Conservation (phyloP, 2,797 vertebrate species). For the Sebastes iracundus region DNA sequence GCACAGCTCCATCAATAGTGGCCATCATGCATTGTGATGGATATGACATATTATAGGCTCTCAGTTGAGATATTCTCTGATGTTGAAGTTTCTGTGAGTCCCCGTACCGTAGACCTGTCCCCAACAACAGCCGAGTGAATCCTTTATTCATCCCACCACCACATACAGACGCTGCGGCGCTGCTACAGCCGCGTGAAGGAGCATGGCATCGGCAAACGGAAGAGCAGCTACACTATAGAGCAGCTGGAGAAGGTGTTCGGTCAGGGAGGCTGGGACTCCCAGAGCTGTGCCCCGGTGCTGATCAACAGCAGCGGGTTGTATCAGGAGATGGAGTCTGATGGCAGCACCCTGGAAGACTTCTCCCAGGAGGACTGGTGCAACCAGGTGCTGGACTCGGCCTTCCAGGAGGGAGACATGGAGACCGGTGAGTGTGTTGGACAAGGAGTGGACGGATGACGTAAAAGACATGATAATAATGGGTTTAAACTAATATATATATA, state of each 20-base stretch:
- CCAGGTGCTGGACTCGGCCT: constrained; percentile 93
- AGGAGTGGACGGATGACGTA: too few species aligned
- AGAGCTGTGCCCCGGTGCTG: constrained; percentile 95
- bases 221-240: constrained; percentile 99
- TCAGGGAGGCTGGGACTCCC: constrained; percentile 98
- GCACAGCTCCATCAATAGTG: neutral
- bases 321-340: constrained; percentile 97
- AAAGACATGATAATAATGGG: neutral
- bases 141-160: neutral
- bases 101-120: too few species aligned
- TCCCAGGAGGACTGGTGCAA: constrained; percentile 99
- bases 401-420: constrained; percentile 94
- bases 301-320: constrained; percentile 99
- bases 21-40: neutral
- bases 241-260: constrained; percentile 99
- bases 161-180: constrained; percentile 90
- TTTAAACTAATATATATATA: neutral
- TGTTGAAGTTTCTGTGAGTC: neutral
- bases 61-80: neutral
- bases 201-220: constrained; percentile 96
- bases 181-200: constrained; percentile 99
- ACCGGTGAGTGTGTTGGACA: constrained; percentile 82
- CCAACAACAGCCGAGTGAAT: neutral
- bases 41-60: neutral
- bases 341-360: constrained; percentile 97